A percentile compares a stretch with the other conserved stretches of the same genome.
These are phyloP conservation scores for Oceanodroma leucorhoa DNA, from an alignment of 2,797 vertebrate species.

Conservation along the genomic window DNA sequence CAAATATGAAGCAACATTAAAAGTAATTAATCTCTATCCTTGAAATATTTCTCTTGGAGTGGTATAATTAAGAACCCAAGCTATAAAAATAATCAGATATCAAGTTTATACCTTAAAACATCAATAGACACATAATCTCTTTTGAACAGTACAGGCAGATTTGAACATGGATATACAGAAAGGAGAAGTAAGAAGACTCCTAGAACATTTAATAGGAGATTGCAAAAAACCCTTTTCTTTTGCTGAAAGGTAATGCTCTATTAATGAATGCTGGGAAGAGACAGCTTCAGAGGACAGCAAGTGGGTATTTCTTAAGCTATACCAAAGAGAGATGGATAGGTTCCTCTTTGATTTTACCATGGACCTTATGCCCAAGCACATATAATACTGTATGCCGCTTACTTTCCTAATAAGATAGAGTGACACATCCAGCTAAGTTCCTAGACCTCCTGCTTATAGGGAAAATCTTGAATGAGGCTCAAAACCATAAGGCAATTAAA, in stretches of 20 bases:
- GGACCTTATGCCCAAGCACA: background rate
- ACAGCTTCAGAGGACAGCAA: background rate
- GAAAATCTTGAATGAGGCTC: background rate
- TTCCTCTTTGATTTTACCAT: background rate
- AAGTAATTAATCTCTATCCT: slow-evolving; percentile 47
- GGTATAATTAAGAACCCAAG: background rate
- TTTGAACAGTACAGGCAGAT: background rate
- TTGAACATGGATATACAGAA: background rate
- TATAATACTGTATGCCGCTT: background rate
- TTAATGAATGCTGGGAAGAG: background rate
- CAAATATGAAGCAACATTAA: slow-evolving; percentile 59
- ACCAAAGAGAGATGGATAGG: background rate
- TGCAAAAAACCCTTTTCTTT: background rate
- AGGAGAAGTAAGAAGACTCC: background rate
- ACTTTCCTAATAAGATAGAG: background rate
- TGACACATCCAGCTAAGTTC: background rate
- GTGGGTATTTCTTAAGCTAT: background rate
- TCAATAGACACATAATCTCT: background rate
- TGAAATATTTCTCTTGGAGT: background rate
- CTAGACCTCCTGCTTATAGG: background rate
- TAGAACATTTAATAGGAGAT: background rate
- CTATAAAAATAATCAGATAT: background rate
- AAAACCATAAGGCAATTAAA: background rate
- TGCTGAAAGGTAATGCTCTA: background rate
- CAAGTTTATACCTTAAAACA: background rate